Conservation (phyloP, 2,888 invertebrate genomes). For the Monochamus alternatus region DNA sequence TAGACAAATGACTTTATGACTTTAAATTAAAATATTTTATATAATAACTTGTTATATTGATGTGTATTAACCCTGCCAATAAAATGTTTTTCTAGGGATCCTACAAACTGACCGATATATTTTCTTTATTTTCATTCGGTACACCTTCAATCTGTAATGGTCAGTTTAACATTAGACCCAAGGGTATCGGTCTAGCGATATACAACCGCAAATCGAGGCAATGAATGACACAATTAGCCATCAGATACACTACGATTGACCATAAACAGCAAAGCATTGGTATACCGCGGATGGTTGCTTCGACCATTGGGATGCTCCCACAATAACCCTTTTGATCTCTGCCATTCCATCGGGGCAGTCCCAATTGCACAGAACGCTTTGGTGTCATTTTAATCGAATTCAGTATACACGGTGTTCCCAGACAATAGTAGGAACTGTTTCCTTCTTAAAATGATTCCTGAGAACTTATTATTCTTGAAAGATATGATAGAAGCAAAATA, state of each 20-base stretch:
- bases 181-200: slow-evolving; percentile 27
- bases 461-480: too few species aligned
- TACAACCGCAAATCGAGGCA: slow-evolving; percentile 38
- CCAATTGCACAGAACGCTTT: slow-evolving; percentile 24
- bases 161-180: slow-evolving; percentile 27
- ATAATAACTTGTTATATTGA: too few species aligned
- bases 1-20: too few species aligned
- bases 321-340: slow-evolving; percentile 42
- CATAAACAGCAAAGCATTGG: slow-evolving; percentile 39
- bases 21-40: too few species aligned
- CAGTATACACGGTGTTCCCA: too few species aligned
- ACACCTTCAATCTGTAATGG: neutral
- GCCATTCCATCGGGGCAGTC: slow-evolving; percentile 5
- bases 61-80: too few species aligned
- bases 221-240: slow-evolving; percentile 44
- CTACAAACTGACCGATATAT: neutral
- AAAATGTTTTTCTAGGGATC: too few species aligned
- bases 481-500: too few species aligned
- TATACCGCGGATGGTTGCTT: slow-evolving; percentile 23
- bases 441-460: too few species aligned
- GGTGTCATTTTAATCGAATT: too few species aligned
- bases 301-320: slow-evolving; percentile 37
- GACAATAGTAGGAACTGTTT: too few species aligned
- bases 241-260: slow-evolving; percentile 39
- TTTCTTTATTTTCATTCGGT: neutral